Evolutionary conservation across 2,888 invertebrate genomes (phyloP).

Genomic region (Hirtodrosophila histrioides): DNA sequence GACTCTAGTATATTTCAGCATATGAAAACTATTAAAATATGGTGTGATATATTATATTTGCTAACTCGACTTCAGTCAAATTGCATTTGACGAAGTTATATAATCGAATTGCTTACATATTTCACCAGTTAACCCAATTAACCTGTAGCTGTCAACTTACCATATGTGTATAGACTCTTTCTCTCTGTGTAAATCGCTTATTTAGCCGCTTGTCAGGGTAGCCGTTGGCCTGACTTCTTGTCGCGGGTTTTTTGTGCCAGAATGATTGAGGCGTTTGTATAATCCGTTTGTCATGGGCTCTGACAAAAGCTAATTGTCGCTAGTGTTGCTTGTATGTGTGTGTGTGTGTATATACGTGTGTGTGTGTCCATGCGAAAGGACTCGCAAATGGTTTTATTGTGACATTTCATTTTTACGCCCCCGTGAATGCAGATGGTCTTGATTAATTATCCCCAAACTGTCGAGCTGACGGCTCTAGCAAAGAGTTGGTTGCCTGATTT

Average conservation of each 20-base stretch:
- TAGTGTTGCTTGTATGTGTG: slow-evolving; percentile 26
- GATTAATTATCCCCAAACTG: slow-evolving; percentile 69
- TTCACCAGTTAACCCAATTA: neutral
- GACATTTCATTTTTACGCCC: slow-evolving; percentile 72
- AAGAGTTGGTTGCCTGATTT: slow-evolving; percentile 62
- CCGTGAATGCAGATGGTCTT: slow-evolving; percentile 67
- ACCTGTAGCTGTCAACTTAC: too few relatives aligned
- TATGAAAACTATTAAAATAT: too few relatives aligned
- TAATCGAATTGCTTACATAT: neutral
- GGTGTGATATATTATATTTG: too few relatives aligned
- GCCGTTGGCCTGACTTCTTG: slow-evolving; percentile 48
- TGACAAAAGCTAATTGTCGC: slow-evolving; percentile 73
- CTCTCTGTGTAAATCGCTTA: slow-evolving; percentile 44
- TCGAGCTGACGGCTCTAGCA: slow-evolving; percentile 45
- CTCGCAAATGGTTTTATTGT: slow-evolving; percentile 70
- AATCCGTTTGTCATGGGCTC: slow-evolving; percentile 73
- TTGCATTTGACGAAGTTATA: too few relatives aligned
- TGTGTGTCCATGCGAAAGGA: slow-evolving; percentile 38
- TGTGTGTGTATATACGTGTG: slow-evolving; percentile 28
- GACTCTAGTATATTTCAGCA: too few relatives aligned
- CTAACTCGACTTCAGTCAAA: too few relatives aligned
- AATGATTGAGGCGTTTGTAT: slow-evolving; percentile 73
- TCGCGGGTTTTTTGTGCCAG: slow-evolving; percentile 51
- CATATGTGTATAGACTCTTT: slow-evolving; percentile 15
- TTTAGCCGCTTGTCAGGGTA: slow-evolving; percentile 26